phyloP scores from a whole-genome alignment of 2,113 vertebrate genomes.

The Onychostruthus taczanowskii region DNA sequence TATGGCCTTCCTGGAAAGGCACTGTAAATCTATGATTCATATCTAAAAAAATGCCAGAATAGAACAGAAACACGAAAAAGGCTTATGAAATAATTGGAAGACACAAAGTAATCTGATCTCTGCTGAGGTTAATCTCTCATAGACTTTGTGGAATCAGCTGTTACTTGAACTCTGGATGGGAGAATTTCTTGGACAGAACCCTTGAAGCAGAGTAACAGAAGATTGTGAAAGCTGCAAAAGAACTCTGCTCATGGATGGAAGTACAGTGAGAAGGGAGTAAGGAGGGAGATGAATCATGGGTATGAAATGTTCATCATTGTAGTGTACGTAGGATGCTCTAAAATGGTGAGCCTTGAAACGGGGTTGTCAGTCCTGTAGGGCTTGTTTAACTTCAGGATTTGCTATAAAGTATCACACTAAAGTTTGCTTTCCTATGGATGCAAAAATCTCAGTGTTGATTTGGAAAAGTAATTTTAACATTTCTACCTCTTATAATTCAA shows the following conservation, averaged over 20 bases:
- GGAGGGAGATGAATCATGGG: constrained; percentile 8
- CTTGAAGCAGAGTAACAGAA: background rate
- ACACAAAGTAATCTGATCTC: background rate
- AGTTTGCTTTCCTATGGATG: background rate
- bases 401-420: background rate
- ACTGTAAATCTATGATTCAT: background rate
- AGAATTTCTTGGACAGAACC: background rate
- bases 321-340: constrained; percentile 11
- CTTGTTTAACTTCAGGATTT: background rate
- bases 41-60: background rate
- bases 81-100: background rate
- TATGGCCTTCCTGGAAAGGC: background rate
- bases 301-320: background rate
- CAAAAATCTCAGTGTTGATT: background rate
- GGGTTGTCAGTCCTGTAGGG: background rate
- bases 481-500: background rate
- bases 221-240: background rate
- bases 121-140: background rate
- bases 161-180: background rate
- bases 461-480: background rate
- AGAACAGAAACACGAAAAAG: background rate
- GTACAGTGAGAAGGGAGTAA: background rate
- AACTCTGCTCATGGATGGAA: background rate
- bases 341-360: background rate
- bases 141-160: background rate